Conservation (phyloP, 2,113 vertebrate genomes). For the Triplophysa rosa region DNA sequence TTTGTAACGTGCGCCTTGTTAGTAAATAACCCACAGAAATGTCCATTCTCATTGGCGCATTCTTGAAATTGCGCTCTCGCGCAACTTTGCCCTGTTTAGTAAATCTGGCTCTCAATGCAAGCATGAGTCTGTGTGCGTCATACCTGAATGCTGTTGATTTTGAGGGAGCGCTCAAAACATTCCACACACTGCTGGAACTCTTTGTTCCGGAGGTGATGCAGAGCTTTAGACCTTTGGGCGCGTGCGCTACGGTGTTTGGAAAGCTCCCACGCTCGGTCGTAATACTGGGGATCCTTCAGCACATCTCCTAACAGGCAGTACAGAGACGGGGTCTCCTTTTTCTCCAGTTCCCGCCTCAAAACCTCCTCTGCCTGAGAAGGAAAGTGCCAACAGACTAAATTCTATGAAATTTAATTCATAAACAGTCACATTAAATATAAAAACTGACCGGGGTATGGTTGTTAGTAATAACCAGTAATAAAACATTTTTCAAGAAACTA, state of each 20-base stretch:
- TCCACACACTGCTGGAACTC: constrained; percentile 83
- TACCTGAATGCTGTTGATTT: constrained; percentile 92
- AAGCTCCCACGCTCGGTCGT: constrained; percentile 92
- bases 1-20: too few relatives aligned
- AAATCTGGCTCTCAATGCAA: too few relatives aligned
- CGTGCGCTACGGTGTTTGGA: constrained; percentile 86
- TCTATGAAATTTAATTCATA: neutral
- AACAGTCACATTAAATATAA: too few relatives aligned
- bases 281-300: constrained; percentile 84
- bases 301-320: constrained; percentile 95
- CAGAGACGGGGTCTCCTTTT: constrained; percentile 84
- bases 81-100: too few relatives aligned
- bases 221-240: constrained; percentile 91
- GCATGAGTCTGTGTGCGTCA: neutral
- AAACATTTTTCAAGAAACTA: too few relatives aligned
- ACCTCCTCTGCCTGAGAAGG: constrained; percentile 87
- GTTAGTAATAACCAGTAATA: too few relatives aligned
- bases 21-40: too few relatives aligned
- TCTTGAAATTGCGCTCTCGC: too few relatives aligned
- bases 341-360: constrained; percentile 85
- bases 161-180: constrained; percentile 88
- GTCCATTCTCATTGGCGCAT: too few relatives aligned
- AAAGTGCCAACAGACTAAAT: neutral
- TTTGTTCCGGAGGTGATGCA: constrained; percentile 84
- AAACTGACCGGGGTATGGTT: too few relatives aligned